Evolutionary conservation across 2,888 invertebrate species (phyloP).

Genomic region (Aleiodes testaceus): DNA sequence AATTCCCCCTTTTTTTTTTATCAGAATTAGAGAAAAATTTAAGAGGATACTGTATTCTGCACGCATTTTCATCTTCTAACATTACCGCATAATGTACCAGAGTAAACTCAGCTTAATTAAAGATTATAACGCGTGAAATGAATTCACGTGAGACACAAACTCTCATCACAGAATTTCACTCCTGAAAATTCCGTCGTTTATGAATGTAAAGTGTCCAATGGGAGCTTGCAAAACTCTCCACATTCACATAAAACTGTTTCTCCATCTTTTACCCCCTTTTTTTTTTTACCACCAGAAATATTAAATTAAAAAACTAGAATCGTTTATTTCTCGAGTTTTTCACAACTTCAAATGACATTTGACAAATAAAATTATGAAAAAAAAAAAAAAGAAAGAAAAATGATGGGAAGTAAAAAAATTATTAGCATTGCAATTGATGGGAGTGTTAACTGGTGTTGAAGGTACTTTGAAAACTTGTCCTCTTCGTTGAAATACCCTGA

Average conservation of each 20-base stretch:
- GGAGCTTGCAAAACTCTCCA: neutral
- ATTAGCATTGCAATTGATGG: slow-evolving; percentile 14
- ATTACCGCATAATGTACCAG: slow-evolving; percentile 62
- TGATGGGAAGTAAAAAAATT: too few relatives aligned
- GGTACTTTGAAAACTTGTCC: slow-evolving; percentile 21
- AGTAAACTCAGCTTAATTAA: slow-evolving; percentile 66
- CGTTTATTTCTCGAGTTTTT: too few relatives aligned
- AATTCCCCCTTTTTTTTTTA: too few relatives aligned
- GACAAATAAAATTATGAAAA: neutral
- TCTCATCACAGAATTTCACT: slow-evolving; percentile 28
- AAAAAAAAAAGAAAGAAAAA: slow-evolving; percentile 26
- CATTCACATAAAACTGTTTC: too few relatives aligned
- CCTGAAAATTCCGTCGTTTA: slow-evolving; percentile 16
- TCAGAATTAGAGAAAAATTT: too few relatives aligned
- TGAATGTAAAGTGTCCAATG: slow-evolving; percentile 31
- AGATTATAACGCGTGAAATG: slow-evolving; percentile 67
- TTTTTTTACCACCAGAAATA: too few relatives aligned
- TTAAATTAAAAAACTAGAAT: too few relatives aligned
- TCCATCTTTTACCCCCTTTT: too few relatives aligned
- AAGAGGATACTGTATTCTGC: slow-evolving; percentile 49
- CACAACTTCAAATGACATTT: too few relatives aligned
- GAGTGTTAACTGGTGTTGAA: neutral
- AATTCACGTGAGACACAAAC: slow-evolving; percentile 59
- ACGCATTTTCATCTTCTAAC: slow-evolving; percentile 58
- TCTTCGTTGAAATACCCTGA: neutral